Percentiles rank a stretch among this genome's conserved stretches.
These are phyloP conservation scores for Myodes glareolus DNA, from an alignment of 2,113 vertebrate genomes.

Conservation along the genomic window DNA sequence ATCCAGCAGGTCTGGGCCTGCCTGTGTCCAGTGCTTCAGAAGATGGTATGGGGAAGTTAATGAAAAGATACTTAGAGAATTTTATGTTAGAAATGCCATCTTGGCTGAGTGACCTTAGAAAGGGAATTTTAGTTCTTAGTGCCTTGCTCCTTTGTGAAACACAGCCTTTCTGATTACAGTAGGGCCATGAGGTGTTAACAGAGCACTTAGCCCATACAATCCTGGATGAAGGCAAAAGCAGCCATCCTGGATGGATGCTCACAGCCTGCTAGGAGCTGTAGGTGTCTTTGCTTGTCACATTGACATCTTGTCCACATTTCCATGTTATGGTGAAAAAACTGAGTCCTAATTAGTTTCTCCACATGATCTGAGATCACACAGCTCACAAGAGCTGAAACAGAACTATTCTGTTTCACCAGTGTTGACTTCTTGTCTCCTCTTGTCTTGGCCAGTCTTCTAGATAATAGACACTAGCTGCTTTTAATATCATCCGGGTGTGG, in stretches of 20 bases:
- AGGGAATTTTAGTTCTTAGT: not conserved
- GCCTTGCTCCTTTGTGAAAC: not conserved
- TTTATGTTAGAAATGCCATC: not conserved
- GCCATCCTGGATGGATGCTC: not conserved
- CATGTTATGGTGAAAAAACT: not conserved
- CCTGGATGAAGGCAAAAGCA: not conserved
- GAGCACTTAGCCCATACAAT: not conserved
- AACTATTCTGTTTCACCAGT: not conserved
- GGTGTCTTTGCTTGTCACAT: not conserved
- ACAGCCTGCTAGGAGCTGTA: rapidly evolving
- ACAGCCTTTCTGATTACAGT: not conserved
- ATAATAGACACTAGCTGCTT: not conserved
- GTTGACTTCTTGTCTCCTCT: not conserved
- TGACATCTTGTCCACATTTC: not conserved
- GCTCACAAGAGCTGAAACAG: not conserved
- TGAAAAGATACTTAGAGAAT: not conserved
- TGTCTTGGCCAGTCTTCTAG: not conserved
- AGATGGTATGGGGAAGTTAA: not conserved
- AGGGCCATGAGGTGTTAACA: not conserved
- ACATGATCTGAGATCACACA: rapidly evolving
- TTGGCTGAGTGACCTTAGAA: not conserved
- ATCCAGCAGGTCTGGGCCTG: not conserved
- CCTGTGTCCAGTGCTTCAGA: not conserved
- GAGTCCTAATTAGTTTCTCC: not conserved
- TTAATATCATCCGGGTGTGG: not conserved